Percentiles rank a stretch among this genome's conserved stretches.
Evolutionary conservation across 2,113 vertebrate species (phyloP).

Genomic region (Oplegnathus fasciatus): DNA sequence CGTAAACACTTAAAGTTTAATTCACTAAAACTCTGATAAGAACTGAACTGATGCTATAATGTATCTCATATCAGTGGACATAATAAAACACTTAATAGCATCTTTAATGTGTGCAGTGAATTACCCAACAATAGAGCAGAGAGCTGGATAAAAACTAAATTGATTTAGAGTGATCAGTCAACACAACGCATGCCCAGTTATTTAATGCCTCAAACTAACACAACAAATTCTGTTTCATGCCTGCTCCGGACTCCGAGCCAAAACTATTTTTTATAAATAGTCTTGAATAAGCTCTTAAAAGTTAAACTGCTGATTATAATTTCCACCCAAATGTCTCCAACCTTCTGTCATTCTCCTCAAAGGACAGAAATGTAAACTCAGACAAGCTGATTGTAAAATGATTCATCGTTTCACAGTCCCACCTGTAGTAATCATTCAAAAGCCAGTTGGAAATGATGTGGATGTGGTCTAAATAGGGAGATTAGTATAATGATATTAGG

Average conservation of each 20-base stretch:
- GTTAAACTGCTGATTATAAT: conserved; percentile 2
- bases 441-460: neutral
- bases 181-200: conserved; percentile 66
- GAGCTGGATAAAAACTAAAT: conserved; percentile 43
- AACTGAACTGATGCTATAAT: neutral
- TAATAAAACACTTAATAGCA: neutral
- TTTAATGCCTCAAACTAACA: conserved; percentile 50
- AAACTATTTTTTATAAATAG: conserved; percentile 17
- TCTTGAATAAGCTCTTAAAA: conserved; percentile 2
- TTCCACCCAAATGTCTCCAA: neutral
- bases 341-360: neutral
- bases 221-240: conserved; percentile 38
- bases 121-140: conserved; percentile 42
- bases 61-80: neutral
- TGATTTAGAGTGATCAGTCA: conserved; percentile 51
- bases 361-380: neutral
- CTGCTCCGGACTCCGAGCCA: neutral
- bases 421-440: conserved; percentile 7
- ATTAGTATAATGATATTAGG: neutral
- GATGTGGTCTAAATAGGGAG: neutral
- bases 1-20: conserved; percentile 28
- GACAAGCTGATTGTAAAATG: neutral
- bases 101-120: conserved; percentile 2
- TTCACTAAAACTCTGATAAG: neutral
- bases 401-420: neutral